A percentile compares a stretch with the other conserved stretches of the same genome.
phyloP scores from a whole-genome alignment of 2,888 invertebrate species.

The Andrena minutula region DNA sequence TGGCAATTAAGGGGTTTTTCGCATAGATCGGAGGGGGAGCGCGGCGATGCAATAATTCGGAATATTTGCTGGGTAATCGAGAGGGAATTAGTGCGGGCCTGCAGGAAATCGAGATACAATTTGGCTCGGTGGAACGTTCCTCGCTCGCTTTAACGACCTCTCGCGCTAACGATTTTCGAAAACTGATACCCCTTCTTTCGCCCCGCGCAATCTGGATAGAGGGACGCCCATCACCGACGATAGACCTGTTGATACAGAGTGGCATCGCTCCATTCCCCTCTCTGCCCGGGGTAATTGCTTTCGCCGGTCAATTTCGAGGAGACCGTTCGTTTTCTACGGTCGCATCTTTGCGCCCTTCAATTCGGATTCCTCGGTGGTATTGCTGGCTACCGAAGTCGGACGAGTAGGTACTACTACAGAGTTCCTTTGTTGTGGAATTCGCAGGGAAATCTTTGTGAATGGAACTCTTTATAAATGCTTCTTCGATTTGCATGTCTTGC shows the following conservation, averaged over 20 bases:
- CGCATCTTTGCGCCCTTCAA: conserved; percentile 3
- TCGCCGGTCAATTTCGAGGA: conserved; percentile 3
- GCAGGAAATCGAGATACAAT: conserved; percentile 25
- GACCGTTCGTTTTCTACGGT: background rate
- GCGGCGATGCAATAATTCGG: conserved; percentile 2
- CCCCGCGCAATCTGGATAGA: conserved; percentile 1
- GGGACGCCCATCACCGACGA: conserved; percentile 22
- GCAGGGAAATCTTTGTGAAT: no score
- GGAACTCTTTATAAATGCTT: no score
- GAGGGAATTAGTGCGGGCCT: conserved; percentile 24
- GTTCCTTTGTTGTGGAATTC: background rate
- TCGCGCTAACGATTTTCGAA: conserved; percentile 18
- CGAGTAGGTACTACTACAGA: background rate
- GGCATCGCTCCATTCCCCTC: conserved; percentile 1
- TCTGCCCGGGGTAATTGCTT: background rate
- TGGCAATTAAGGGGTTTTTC: background rate
- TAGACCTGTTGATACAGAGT: conserved; percentile 47
- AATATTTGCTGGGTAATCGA: conserved; percentile 20
- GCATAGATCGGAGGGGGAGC: background rate
- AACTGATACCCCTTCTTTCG: conserved; percentile 20
- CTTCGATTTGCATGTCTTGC: no score
- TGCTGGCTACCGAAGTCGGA: background rate
- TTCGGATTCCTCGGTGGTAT: background rate
- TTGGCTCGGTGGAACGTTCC: conserved; percentile 14
- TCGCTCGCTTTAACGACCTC: conserved; percentile 5